phyloP scores from a whole-genome alignment of 2,797 vertebrate species.

The Vireo griseus region DNA sequence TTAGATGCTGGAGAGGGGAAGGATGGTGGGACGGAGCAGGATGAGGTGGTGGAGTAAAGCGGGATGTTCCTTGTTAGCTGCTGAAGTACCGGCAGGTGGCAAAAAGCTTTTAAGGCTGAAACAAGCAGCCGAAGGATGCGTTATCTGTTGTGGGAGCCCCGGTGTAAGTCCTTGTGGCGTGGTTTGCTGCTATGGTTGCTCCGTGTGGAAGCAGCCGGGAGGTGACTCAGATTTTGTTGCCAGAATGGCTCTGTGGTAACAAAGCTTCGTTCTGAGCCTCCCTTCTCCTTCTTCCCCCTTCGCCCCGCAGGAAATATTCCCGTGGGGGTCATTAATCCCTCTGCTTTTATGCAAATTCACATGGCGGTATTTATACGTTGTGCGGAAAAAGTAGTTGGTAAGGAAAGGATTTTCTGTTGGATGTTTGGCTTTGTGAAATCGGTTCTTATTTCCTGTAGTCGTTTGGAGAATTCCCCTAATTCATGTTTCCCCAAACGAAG shows the following conservation, averaged over 20 bases:
- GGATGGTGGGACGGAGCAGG: background rate
- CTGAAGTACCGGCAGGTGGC: rapidly evolving
- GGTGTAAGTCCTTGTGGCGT: rapidly evolving
- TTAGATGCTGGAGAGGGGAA: background rate
- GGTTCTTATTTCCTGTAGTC: too few species aligned
- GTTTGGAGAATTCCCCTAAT: background rate
- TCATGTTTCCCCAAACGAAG: background rate
- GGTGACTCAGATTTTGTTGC: rapidly evolving
- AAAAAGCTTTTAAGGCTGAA: background rate
- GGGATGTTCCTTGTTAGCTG: rapidly evolving
- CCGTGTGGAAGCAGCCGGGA: background rate
- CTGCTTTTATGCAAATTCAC: rapidly evolving
- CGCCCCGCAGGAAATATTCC: rapidly evolving
- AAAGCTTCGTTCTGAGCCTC: rapidly evolving
- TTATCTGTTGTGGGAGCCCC: rapidly evolving
- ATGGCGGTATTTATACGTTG: rapidly evolving
- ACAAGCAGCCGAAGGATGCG: rapidly evolving
- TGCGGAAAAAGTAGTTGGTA: background rate
- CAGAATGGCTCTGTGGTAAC: rapidly evolving
- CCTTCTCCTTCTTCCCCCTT: too few species aligned
- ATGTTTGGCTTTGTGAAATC: background rate
- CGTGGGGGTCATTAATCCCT: rapidly evolving
- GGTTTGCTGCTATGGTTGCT: background rate
- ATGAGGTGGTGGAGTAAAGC: background rate
- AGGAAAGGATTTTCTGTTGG: background rate